phyloP scores from a whole-genome alignment of 2,888 invertebrate genomes.

The Tetranychus piercei region DNA sequence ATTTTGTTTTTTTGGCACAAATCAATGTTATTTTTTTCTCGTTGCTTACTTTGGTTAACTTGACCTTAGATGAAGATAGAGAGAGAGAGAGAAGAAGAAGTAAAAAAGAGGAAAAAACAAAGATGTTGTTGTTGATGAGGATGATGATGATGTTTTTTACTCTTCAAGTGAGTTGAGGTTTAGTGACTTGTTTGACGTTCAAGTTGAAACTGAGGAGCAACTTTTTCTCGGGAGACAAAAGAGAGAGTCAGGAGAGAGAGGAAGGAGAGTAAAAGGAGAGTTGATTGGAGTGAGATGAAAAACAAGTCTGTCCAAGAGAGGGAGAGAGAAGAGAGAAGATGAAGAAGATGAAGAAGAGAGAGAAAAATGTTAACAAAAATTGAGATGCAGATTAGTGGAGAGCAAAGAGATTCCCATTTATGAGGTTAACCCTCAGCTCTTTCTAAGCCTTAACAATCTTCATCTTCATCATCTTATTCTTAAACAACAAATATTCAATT shows the following conservation, averaged over 20 bases:
- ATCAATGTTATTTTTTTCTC: background rate
- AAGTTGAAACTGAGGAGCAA: background rate
- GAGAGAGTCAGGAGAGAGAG: background rate
- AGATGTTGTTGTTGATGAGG: background rate
- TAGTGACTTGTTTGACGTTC: conserved; percentile 2
- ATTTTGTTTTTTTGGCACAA: background rate
- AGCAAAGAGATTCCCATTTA: background rate
- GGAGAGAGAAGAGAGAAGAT: conserved; percentile 9
- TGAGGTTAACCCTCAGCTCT: conserved; percentile 6
- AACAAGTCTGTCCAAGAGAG: conserved; percentile 9
- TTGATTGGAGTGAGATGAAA: background rate
- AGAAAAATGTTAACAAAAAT: background rate
- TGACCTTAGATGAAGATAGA: background rate
- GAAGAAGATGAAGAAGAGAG: conserved; percentile 9
- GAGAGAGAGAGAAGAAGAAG: background rate
- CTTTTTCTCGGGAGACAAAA: conserved; percentile 7
- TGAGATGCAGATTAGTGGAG: conserved; percentile 4
- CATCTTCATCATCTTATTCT: background rate
- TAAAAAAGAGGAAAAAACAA: conserved; percentile 12
- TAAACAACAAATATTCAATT: background rate
- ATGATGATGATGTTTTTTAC: background rate
- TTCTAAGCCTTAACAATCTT: background rate
- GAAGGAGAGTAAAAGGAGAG: background rate
- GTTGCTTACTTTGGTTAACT: too few species aligned
- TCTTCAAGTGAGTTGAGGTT: conserved; percentile 2